Evolutionary conservation across 1,140 invertebrate genomes (phyloP).

Genomic region (Aradophagus sp.): DNA sequence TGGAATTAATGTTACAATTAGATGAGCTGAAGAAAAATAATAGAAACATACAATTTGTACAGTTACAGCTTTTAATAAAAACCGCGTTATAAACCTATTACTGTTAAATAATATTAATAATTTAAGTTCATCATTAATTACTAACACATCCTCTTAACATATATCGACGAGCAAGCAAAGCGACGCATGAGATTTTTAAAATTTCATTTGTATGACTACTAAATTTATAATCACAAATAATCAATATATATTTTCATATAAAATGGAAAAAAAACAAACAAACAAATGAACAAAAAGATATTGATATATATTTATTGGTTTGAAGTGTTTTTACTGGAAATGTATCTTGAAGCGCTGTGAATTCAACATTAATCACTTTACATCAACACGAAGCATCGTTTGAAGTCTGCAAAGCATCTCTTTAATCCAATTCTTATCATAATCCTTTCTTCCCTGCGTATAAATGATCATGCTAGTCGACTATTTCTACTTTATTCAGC

Average conservation of each 20-base stretch:
- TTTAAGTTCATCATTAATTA: too few relatives aligned
- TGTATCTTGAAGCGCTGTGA: conserved; percentile 19
- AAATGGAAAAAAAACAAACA: not conserved
- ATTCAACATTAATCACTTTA: conserved; percentile 27
- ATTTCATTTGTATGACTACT: too few relatives aligned
- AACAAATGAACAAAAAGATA: too few relatives aligned
- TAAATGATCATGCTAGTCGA: conserved; percentile 20
- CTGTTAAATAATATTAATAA: too few relatives aligned
- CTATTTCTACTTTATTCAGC: conserved; percentile 43
- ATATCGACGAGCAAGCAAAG: conserved; percentile 49
- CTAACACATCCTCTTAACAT: conserved; percentile 9
- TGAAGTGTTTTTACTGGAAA: not conserved
- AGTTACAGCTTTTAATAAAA: too few relatives aligned
- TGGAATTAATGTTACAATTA: too few relatives aligned
- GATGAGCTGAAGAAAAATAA: too few relatives aligned
- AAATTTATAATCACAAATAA: not conserved
- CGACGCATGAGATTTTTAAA: conserved; percentile 19
- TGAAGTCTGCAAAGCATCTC: conserved; percentile 37
- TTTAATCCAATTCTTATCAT: not conserved
- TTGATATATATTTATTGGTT: too few relatives aligned
- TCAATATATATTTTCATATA: not conserved
- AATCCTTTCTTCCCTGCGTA: conserved; percentile 14
- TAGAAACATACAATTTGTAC: too few relatives aligned
- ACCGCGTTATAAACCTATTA: too few relatives aligned
- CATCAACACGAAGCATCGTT: conserved; percentile 31